phyloP scores from a whole-genome alignment of 1,140 invertebrate genomes.

The Aporrectodea caliginosa region DNA sequence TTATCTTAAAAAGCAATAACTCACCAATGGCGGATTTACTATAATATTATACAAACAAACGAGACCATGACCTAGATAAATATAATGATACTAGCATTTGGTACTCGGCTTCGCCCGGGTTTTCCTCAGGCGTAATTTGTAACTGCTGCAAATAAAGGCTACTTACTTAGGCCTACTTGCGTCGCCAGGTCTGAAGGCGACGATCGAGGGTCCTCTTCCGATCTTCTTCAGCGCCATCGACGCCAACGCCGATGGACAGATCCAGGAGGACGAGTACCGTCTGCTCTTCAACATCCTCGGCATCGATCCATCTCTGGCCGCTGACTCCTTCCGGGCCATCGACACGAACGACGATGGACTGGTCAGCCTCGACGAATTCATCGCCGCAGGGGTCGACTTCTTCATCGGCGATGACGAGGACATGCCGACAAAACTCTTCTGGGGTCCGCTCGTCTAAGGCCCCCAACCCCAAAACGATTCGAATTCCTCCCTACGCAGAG shows the following conservation, averaged over 20 bases:
- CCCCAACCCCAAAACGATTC: too few species aligned
- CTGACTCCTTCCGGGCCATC: conserved; percentile 28
- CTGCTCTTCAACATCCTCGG: conserved; percentile 29
- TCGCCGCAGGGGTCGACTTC: conserved; percentile 59
- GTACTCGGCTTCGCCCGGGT: too few species aligned
- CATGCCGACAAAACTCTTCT: conserved; percentile 75
- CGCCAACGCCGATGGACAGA: conserved; percentile 24
- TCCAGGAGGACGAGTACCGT: conserved; percentile 15
- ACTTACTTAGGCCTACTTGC: too few species aligned
- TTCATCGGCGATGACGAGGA: conserved; percentile 72
- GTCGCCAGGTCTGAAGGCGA: too few species aligned
- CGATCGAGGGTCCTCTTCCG: conserved; percentile 15
- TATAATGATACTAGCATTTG: too few species aligned
- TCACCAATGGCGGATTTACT: too few species aligned
- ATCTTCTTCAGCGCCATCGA: conserved; percentile 30
- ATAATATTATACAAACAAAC: too few species aligned
- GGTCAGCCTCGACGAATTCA: conserved; percentile 23
- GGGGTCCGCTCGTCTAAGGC: conserved; percentile 65
- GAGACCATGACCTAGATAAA: too few species aligned
- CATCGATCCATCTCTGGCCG: conserved; percentile 15
- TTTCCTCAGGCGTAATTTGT: too few species aligned
- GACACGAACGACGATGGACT: conserved; percentile 29
- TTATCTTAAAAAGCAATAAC: too few species aligned
- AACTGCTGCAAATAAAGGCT: too few species aligned
- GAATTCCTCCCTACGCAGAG: too few species aligned